Base-by-base conservation (phyloP, 37 sponge, comb jelly and placozoan species). In the Corticium candelabrum region DNA sequence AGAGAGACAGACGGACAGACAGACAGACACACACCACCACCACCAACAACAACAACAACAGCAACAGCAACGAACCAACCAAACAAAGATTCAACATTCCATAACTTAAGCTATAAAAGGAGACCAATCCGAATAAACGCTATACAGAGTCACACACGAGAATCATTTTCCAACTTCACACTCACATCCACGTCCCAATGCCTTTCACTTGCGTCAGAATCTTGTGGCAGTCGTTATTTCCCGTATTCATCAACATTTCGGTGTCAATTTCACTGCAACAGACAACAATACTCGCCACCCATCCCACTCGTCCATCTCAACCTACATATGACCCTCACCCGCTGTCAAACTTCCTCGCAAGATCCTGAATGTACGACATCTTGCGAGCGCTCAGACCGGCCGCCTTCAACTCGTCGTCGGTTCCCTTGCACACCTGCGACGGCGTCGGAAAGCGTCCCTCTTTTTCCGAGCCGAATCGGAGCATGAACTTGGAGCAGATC, bases 131-230 rank as follows among this genome's bases (percentile, higher is more conserved):
- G n/a, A n/a, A n/a, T n/a, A n/a, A n/a, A n/a, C n/a, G n/a, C n/a
- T n/a, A n/a, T n/a, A n/a, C n/a, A n/a, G n/a, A n/a, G n/a, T n/a
- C n/a, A n/a, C n/a, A n/a, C n/a, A n/a, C n/a, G n/a, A n/a, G n/a
- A n/a, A n/a, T n/a, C n/a, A n/a, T n/a, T n/a, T n/a, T n/a, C n/a
- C n/a, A n/a, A n/a, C n/a, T n/a, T n/a, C n/a, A n/a, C n/a, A n/a
- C 62, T 50, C 21, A 50, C 62, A 50, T 50, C 62, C 62, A 50
- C 62, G 62, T 50, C 21, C 62, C 62, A 50, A 50, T 50, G 62
- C 62, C 62, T 21, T 50, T 50, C 15, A 50, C 62, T 21, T 50
- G 62, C 21, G 62, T 50, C 62, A 50, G 21, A 27, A 50, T 50
- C 21, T 50, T 50, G 62, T 50, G 62, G 62, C 62, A 50, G 21